Percentiles rank a stretch among this genome's conserved stretches.
Conservation (phyloP, 2,797 vertebrate species). For the Dryobates pubescens region DNA sequence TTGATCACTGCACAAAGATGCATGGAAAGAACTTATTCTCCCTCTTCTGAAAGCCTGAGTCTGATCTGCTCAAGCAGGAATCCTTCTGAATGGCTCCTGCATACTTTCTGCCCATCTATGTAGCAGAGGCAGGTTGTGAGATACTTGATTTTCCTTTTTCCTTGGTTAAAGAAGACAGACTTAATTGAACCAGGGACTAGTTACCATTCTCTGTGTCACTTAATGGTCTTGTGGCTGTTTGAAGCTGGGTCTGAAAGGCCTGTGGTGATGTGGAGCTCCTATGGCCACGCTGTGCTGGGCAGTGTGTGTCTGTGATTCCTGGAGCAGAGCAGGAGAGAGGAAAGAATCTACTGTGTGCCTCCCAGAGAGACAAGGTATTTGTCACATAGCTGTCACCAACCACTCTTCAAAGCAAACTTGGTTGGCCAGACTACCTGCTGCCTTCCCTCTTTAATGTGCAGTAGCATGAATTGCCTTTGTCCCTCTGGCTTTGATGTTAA, state of each 20-base stretch:
- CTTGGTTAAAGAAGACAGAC: neutral
- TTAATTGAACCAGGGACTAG: neutral
- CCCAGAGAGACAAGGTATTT: neutral
- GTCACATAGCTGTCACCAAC: neutral
- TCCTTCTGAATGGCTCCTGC: neutral
- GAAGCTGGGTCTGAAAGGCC: neutral
- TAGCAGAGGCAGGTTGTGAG: neutral
- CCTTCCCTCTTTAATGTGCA: neutral
- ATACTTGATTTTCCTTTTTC: neutral
- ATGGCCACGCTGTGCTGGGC: neutral
- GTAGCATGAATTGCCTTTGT: neutral
- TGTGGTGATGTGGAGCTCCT: neutral
- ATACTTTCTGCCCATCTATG: neutral
- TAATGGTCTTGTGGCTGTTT: neutral
- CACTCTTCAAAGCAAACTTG: neutral
- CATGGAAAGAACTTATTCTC: neutral
- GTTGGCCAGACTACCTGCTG: neutral
- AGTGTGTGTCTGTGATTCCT: neutral
- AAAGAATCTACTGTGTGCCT: neutral
- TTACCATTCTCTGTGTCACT: neutral
- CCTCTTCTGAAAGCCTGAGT: neutral
- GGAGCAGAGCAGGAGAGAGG: neutral
- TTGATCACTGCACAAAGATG: neutral
- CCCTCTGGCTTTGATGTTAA: neutral
- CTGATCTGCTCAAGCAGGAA: neutral